Evolutionary conservation across 2,113 vertebrate genomes (phyloP).

Genomic region (Harpagus bidentatus): DNA sequence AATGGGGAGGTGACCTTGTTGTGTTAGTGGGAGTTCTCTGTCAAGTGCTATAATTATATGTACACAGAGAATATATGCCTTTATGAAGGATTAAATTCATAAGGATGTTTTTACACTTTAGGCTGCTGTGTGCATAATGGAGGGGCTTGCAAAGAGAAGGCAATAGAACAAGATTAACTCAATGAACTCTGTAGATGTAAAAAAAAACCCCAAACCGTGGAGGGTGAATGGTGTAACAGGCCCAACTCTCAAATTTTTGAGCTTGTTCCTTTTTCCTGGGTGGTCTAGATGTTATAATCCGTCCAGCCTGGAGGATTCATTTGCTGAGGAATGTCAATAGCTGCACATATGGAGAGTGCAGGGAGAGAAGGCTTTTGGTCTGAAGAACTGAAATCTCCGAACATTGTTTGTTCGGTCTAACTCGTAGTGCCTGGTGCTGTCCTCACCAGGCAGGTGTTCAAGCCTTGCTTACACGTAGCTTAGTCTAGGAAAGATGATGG

Average conservation of each 20-base stretch:
- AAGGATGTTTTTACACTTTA: background rate
- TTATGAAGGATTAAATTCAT: background rate
- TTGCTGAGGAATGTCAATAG: background rate
- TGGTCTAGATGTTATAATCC: background rate
- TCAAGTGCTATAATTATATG: background rate
- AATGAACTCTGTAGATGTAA: background rate
- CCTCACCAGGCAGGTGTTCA: background rate
- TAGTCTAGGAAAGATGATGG: background rate
- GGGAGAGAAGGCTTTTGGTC: background rate
- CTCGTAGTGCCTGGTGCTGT: background rate
- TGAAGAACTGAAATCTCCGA: background rate
- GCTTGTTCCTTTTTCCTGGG: background rate
- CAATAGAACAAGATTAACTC: background rate
- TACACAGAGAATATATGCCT: background rate
- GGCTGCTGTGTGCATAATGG: background rate
- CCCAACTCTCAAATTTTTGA: background rate
- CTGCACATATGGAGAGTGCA: background rate
- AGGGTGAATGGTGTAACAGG: background rate
- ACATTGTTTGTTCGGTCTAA: background rate
- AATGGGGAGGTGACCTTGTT: conserved; percentile 27
- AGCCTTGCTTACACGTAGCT: background rate
- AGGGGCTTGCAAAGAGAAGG: background rate
- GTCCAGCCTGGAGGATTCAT: background rate
- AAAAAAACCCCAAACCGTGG: background rate
- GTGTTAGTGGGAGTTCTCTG: background rate